These are phyloP conservation scores for Camelus bactrianus DNA, from an alignment of 2,113 vertebrate genomes.

Conservation along the genomic window DNA sequence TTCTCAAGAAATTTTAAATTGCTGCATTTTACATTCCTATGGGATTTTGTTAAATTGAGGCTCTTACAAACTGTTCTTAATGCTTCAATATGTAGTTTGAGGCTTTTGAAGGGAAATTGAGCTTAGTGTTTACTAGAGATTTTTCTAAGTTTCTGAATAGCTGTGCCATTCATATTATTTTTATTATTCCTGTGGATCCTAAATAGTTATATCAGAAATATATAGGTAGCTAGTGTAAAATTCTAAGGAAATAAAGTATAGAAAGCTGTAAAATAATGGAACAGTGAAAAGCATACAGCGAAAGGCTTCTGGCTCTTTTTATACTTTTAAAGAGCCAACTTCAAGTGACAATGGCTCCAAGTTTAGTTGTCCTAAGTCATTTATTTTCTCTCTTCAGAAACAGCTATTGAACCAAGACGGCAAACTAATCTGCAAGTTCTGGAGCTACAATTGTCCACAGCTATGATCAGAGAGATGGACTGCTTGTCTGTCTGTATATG, in stretches of 20 bases:
- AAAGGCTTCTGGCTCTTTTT: slow-evolving; percentile 9
- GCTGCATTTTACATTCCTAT: background rate
- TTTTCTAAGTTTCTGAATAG: slow-evolving; percentile 45
- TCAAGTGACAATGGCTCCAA: background rate
- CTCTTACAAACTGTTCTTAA: background rate
- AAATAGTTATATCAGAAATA: slow-evolving; percentile 26
- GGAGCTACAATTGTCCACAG: background rate
- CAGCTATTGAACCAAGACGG: background rate
- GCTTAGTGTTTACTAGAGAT: background rate
- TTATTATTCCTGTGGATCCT: background rate
- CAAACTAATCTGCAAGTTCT: background rate
- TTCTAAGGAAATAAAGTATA: slow-evolving; percentile 17
- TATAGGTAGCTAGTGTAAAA: background rate
- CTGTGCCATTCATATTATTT: slow-evolving; percentile 34
- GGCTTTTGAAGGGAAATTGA: background rate
- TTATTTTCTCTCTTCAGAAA: slow-evolving; percentile 20
- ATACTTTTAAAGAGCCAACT: background rate
- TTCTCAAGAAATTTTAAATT: slow-evolving; percentile 8
- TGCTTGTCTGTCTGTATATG: background rate
- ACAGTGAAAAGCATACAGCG: background rate
- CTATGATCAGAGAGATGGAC: background rate
- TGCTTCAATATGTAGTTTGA: background rate
- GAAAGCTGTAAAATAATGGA: background rate
- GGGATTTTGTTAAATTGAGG: background rate
- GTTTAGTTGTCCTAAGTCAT: slow-evolving; percentile 29